Evolutionary conservation across 2,797 vertebrate genomes (phyloP).

Genomic region (Erethizon dorsatum): DNA sequence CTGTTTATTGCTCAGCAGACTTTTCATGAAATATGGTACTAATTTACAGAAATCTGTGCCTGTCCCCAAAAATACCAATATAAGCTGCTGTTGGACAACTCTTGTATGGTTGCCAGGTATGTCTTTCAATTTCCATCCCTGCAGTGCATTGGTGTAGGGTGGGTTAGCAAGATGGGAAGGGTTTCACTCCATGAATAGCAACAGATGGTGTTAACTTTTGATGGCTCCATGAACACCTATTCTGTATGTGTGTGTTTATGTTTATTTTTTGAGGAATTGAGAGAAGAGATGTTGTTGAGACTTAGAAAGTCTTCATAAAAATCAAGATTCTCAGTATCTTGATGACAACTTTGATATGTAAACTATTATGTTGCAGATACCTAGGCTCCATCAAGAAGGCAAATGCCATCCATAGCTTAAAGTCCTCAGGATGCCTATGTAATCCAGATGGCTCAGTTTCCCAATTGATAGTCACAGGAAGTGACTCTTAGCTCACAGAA

Average conservation of each 20-base stretch:
- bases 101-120: background rate
- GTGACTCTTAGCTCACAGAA: background rate
- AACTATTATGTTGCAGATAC: background rate
- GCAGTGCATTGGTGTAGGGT: background rate
- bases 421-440: background rate
- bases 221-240: background rate
- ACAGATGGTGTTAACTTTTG: background rate
- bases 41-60: slow-evolving; percentile 53
- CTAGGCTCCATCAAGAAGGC: background rate
- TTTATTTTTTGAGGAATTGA: slow-evolving; percentile 41
- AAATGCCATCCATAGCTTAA: background rate
- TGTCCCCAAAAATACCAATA: background rate
- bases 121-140: background rate
- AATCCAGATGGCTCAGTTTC: background rate
- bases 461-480: background rate
- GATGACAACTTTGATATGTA: background rate
- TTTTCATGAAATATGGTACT: slow-evolving; percentile 26
- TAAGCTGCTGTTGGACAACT: background rate
- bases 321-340: background rate
- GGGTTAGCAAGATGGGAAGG: background rate
- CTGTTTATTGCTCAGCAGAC: background rate
- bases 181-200: background rate
- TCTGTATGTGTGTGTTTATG: background rate
- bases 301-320: slow-evolving; percentile 8
- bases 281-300: background rate